Evolutionary conservation across 2,888 invertebrate genomes (phyloP), one percentile per base, ranked within the genome.

Genomic region (Dimorphilus gyrociliatus): DNA sequence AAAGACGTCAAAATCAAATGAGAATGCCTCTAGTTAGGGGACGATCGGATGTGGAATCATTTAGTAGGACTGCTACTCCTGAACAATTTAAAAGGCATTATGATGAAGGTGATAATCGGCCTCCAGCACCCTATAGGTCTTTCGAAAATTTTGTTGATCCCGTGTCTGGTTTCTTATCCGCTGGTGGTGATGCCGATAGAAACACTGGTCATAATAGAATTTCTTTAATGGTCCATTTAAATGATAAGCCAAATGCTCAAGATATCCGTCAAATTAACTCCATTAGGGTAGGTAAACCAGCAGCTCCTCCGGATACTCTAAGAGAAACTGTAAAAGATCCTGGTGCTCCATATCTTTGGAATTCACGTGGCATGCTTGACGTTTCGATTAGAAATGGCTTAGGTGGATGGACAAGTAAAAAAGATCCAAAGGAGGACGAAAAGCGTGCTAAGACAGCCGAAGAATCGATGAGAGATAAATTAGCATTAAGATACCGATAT

Each of bases 371-470:
- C 35, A 46, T 48, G 10, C 46, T 47, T 3, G 56, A 57, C 35
- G 42, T 44, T 10, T 45, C 48, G 40, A 50, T 57, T 1, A 35
- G 53, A 27, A 47, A 53, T 5, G 46, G 48, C 30, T 41, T 58
- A 13, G 56, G 56, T 41, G 58, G 56, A n/a, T 56, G 56, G 55
- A 56, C 56, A 13, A 55, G 54, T 45, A 49, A 48, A 26, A 38
- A 41, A 34, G 55, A 56, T 27, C 50, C 53, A 21, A 40, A 52
- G 19, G 23, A 25, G 16, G 6, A 13, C 14, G 12, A 7, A 8
- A 25, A 25, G 8, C 14, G 8, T 15, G 14, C 12, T 25, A 7
- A 50, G 26, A 40, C 40, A 26, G 49, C 45, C 34, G 40, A 44
- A 28, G 44, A 45, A 6, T 42, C n/a, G n/a, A n/a, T 49, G 2